A percentile compares a stretch with the other conserved stretches of the same genome.
Evolutionary conservation across 92 coral and sea anemone species (phyloP).

Genomic region (Palythoa grandis): DNA sequence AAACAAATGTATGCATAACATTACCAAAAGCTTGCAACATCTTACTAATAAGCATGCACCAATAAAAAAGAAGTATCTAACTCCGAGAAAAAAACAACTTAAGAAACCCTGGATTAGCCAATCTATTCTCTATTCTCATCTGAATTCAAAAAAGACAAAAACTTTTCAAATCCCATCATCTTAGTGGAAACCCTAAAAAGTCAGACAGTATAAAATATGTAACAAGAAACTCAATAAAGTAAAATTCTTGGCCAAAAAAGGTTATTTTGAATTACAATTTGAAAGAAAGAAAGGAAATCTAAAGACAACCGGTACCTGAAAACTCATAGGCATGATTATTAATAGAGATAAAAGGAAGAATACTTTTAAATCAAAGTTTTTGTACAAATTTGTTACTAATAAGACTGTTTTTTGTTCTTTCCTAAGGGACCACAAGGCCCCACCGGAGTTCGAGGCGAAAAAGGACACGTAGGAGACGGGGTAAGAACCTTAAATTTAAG

Average conservation of each 20-base stretch:
- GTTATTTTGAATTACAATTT: background rate
- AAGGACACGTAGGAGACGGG: constrained; percentile 4
- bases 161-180: background rate
- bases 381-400: background rate
- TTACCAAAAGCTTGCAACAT: background rate
- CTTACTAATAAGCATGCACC: background rate
- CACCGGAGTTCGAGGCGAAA: background rate
- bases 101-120: background rate
- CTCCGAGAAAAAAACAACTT: background rate
- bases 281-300: background rate
- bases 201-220: background rate
- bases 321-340: background rate
- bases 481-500: background rate
- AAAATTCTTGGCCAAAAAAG: background rate
- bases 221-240: too few relatives aligned
- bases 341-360: background rate
- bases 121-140: too few relatives aligned
- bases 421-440: background rate
- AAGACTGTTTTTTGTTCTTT: background rate
- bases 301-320: background rate
- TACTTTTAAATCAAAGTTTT: background rate
- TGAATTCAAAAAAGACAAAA: too few relatives aligned
- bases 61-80: background rate
- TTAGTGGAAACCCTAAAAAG: background rate
- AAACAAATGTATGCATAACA: background rate